phyloP scores from a whole-genome alignment of 2,888 invertebrate species.

The Noctuana brunneofusca region DNA sequence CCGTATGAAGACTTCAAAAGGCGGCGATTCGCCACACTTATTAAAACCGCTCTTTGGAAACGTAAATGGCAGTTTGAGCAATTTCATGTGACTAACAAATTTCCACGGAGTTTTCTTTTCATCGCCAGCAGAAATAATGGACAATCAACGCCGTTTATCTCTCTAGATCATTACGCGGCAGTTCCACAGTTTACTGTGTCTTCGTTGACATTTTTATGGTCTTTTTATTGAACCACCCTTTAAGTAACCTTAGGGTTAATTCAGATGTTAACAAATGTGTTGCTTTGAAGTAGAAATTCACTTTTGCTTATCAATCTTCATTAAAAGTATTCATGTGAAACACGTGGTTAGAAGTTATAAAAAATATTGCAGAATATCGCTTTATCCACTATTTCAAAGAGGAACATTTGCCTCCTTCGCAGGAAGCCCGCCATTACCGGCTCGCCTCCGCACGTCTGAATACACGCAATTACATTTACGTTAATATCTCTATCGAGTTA shows the following conservation, averaged over 20 bases:
- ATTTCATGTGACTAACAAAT: constrained; percentile 3
- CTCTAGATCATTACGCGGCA: not conserved
- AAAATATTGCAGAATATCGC: too few relatives aligned
- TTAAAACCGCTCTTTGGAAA: constrained; percentile 1
- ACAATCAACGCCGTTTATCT: not conserved
- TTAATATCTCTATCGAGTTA: not conserved
- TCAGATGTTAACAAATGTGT: too few relatives aligned
- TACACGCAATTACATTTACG: not conserved
- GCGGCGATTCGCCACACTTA: not conserved
- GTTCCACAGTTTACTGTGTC: not conserved
- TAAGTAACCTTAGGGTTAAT: too few relatives aligned
- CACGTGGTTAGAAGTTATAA: too few relatives aligned
- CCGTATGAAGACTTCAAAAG: not conserved
- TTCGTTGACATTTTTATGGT: too few relatives aligned
- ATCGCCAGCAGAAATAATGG: constrained; percentile 1
- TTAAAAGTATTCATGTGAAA: too few relatives aligned
- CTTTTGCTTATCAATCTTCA: too few relatives aligned
- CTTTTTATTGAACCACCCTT: not conserved
- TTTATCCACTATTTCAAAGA: too few relatives aligned
- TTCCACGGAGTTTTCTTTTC: constrained; percentile 2
- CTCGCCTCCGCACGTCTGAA: not conserved
- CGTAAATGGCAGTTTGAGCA: not conserved
- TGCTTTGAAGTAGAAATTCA: too few relatives aligned
- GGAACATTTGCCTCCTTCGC: too few relatives aligned
- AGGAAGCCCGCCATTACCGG: not conserved